A percentile compares a stretch with the other conserved stretches of the same genome.
phyloP scores from a whole-genome alignment of 2,797 vertebrate genomes.

The Sebastes umbrosus region DNA sequence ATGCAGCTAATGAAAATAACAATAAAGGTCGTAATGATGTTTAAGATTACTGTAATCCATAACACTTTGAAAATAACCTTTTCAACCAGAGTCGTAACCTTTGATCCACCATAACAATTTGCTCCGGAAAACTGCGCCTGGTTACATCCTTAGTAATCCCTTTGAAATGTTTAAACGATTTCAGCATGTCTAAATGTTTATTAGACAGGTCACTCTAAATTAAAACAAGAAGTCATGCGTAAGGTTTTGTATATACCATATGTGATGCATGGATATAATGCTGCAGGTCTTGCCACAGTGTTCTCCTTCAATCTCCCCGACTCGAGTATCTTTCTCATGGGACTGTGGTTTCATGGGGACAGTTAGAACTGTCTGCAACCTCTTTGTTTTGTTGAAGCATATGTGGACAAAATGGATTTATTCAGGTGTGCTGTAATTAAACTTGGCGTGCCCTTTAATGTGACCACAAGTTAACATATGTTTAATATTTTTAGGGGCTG shows the following conservation, averaged over 20 bases:
- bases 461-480: not conserved
- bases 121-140: constrained; percentile 1
- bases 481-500: not conserved
- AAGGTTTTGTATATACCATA: constrained; percentile 41
- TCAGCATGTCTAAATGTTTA: constrained; percentile 58
- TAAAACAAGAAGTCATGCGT: constrained; percentile 48
- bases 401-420: not conserved
- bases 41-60: constrained; percentile 5
- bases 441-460: not conserved
- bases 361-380: not conserved
- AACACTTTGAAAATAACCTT: constrained; percentile 6
- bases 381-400: not conserved
- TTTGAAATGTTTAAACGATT: constrained; percentile 49
- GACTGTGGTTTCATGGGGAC: not conserved
- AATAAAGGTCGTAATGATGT: not conserved
- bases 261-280: constrained; percentile 44
- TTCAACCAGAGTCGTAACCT: constrained; percentile 30
- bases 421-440: not conserved
- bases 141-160: constrained; percentile 32
- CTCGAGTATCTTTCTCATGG: not conserved
- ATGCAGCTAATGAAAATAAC: not conserved
- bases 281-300: constrained; percentile 6
- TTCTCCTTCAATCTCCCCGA: not conserved
- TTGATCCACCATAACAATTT: constrained; percentile 39
- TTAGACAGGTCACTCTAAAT: constrained; percentile 37